Evolutionary conservation across 1,140 invertebrate genomes (phyloP).

Genomic region (Ooceraea biroi): DNA sequence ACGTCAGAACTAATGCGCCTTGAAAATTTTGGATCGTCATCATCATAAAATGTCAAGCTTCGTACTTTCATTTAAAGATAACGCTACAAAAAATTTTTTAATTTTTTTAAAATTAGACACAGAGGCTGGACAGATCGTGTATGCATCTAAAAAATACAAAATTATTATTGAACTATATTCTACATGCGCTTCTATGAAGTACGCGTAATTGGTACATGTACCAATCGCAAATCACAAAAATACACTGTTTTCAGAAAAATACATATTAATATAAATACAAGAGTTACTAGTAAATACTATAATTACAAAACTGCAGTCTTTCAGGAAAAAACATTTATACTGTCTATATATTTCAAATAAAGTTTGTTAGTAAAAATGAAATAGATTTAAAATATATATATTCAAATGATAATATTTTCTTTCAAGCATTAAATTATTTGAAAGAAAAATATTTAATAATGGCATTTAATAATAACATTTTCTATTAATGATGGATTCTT

Average conservation of each 20-base stretch:
- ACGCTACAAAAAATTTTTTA: no score
- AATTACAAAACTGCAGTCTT: conserved; percentile 27
- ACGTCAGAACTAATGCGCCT: no score
- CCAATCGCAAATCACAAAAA: not conserved
- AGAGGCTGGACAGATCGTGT: no score
- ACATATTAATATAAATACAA: not conserved
- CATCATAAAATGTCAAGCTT: no score
- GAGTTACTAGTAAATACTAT: conserved; percentile 20
- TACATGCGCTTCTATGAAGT: no score
- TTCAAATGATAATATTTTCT: conserved; percentile 4
- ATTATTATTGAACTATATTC: conserved; percentile 16
- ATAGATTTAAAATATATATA: conserved; percentile 18
- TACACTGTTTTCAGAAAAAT: not conserved
- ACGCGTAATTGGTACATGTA: not conserved
- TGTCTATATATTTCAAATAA: no score
- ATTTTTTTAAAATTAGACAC: no score
- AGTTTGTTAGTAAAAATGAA: not conserved
- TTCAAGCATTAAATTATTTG: conserved; percentile 20
- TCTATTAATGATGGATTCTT: no score
- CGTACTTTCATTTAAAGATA: no score
- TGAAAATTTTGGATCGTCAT: no score
- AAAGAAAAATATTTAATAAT: not conserved
- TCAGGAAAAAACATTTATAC: conserved; percentile 5
- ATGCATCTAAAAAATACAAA: not conserved
- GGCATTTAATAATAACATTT: no score